Conservation (phyloP, 2,113 vertebrate genomes). For the Gallinago media region DNA sequence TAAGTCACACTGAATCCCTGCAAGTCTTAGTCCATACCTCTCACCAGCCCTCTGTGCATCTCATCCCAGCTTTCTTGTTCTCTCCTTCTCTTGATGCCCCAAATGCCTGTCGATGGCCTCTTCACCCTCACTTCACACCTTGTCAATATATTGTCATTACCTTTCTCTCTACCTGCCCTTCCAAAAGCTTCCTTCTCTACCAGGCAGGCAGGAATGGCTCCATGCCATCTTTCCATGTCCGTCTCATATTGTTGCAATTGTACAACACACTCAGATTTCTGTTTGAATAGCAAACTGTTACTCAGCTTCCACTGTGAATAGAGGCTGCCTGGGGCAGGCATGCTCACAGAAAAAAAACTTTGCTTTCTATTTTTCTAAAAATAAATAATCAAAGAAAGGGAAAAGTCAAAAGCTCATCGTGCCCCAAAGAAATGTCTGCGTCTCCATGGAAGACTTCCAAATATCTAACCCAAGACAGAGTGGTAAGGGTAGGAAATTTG, state of each 20-base stretch:
- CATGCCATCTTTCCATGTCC: background rate
- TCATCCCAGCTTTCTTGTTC: background rate
- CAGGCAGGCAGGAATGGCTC: background rate
- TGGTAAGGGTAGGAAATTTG: background rate
- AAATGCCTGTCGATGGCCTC: rapidly evolving
- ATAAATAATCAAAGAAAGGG: slow-evolving; percentile 58
- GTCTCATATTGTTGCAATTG: background rate
- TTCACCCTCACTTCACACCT: background rate
- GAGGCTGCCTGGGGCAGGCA: slow-evolving; percentile 27
- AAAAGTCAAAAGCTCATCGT: slow-evolving; percentile 35
- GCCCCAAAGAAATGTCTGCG: slow-evolving; percentile 32
- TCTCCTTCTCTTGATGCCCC: background rate
- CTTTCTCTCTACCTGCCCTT: background rate
- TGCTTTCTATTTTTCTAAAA: slow-evolving; percentile 46
- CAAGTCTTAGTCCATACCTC: background rate
- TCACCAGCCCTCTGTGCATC: background rate
- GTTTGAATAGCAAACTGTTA: slow-evolving; percentile 53
- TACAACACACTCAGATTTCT: slow-evolving; percentile 28
- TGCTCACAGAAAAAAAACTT: slow-evolving; percentile 30
- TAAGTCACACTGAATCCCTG: background rate
- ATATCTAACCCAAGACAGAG: background rate
- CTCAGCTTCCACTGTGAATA: slow-evolving; percentile 50
- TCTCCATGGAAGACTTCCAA: slow-evolving; percentile 18
- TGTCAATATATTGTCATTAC: background rate
- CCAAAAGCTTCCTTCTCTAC: background rate